Evolutionary conservation across 2,888 invertebrate species (phyloP).

Genomic region (Harpalus rubripes): DNA sequence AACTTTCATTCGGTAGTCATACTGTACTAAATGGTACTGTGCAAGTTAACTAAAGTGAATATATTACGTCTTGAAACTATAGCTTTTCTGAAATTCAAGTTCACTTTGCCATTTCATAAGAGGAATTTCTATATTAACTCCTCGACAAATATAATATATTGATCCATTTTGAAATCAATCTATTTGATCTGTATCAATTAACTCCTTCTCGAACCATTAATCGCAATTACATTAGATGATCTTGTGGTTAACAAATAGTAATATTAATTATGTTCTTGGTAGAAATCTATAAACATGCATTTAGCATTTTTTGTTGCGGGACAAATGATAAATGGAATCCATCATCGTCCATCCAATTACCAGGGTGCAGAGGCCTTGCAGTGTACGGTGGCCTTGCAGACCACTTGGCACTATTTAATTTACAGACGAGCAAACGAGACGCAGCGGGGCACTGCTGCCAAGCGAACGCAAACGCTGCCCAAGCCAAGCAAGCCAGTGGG

Average conservation of each 20-base stretch:
- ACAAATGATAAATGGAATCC: conserved; percentile 55
- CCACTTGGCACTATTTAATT: conserved; percentile 65
- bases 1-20: no score
- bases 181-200: neutral
- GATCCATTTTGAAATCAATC: neutral
- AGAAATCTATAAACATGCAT: conserved; percentile 52
- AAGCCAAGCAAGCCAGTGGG: conserved; percentile 31
- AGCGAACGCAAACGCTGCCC: neutral
- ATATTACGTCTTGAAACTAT: no score
- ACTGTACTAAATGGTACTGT: no score
- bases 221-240: conserved; percentile 3
- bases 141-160: no score
- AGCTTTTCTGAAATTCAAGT: no score
- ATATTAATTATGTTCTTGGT: neutral
- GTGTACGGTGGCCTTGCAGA: conserved; percentile 57
- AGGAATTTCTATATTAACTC: no score
- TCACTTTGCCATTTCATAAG: no score
- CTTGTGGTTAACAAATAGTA: neutral
- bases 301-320: conserved; percentile 35
- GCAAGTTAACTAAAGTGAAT: no score
- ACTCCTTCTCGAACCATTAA: neutral
- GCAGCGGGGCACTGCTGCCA: conserved; percentile 44
- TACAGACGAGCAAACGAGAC: conserved; percentile 56
- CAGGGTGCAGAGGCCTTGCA: conserved; percentile 26
- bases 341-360: conserved; percentile 55